Conservation (phyloP, 2,113 vertebrate genomes). For the Blennius ocellaris region DNA sequence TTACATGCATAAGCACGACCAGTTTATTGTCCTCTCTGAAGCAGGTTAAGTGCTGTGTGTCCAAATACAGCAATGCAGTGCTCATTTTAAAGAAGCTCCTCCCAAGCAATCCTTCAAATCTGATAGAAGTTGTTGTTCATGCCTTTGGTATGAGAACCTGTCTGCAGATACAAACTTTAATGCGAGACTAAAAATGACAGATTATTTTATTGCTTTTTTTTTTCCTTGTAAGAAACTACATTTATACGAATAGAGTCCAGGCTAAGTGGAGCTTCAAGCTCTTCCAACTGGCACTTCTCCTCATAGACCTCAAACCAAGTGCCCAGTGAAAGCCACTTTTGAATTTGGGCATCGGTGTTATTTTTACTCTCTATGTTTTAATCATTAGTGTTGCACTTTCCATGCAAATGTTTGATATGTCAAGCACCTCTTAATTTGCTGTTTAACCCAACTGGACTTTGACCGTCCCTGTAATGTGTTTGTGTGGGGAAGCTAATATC, state of each 20-base stretch:
- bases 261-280: slow-evolving; percentile 48
- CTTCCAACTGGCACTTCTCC: slow-evolving; percentile 49
- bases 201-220: background rate
- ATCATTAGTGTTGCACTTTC: slow-evolving; percentile 59
- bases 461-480: slow-evolving; percentile 35
- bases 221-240: slow-evolving; percentile 17
- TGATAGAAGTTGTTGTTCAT: slow-evolving; percentile 24
- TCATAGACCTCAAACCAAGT: slow-evolving; percentile 56
- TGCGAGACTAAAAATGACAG: slow-evolving; percentile 31
- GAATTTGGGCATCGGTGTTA: slow-evolving; percentile 60
- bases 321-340: slow-evolving; percentile 46
- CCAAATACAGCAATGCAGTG: slow-evolving; percentile 28
- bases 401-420: slow-evolving; percentile 42
- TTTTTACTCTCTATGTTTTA: slow-evolving; percentile 57
- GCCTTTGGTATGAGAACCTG: slow-evolving; percentile 32
- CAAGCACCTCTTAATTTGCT: slow-evolving; percentile 33
- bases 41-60: slow-evolving; percentile 22
- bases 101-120: background rate
- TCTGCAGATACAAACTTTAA: slow-evolving; percentile 46
- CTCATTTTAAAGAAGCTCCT: slow-evolving; percentile 7
- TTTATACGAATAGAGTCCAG: slow-evolving; percentile 30
- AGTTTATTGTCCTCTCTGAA: slow-evolving; percentile 36
- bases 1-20: slow-evolving; percentile 42
- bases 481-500: slow-evolving; percentile 31
- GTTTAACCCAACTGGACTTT: slow-evolving; percentile 43